Evolutionary conservation across 92 coral and sea anemone species (phyloP).

Genomic region (Epizoanthus ramosus): DNA sequence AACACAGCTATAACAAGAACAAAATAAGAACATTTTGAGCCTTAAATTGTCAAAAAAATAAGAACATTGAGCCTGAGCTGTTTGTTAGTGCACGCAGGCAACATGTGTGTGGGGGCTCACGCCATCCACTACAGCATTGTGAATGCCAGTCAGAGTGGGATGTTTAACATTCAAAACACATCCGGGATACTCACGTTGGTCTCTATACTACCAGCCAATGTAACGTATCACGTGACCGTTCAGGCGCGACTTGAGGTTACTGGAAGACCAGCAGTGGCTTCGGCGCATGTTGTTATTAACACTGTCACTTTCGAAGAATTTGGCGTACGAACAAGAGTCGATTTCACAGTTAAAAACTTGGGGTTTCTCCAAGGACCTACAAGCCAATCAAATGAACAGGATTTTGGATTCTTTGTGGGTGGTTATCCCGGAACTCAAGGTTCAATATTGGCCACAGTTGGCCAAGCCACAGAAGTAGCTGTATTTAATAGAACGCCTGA

Average conservation of each 20-base stretch:
- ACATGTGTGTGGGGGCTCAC: constrained; percentile 15
- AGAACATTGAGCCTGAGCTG: too few relatives aligned
- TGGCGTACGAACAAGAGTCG: constrained; percentile 27
- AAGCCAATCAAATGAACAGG: background rate
- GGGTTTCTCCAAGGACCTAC: constrained; percentile 44
- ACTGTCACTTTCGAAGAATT: constrained; percentile 31
- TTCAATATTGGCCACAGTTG: constrained; percentile 48
- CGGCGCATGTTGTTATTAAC: constrained; percentile 16
- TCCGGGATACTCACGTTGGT: constrained; percentile 49
- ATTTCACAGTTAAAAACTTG: constrained; percentile 36
- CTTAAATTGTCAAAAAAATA: too few relatives aligned
- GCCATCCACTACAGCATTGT: constrained; percentile 43
- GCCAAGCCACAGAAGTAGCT: constrained; percentile 25
- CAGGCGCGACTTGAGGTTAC: constrained; percentile 25
- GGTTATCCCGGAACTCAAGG: constrained; percentile 46
- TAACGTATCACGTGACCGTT: constrained; percentile 41
- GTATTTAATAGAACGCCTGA: constrained; percentile 31
- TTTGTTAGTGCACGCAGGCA: constrained; percentile 46
- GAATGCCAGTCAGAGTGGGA: constrained; percentile 36
- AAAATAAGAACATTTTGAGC: too few relatives aligned
- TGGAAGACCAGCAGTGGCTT: background rate
- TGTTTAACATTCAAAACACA: constrained; percentile 44
- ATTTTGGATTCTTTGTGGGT: constrained; percentile 59
- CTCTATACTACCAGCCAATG: constrained; percentile 2
- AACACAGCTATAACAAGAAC: too few relatives aligned